Conservation (phyloP, 2,797 vertebrate species). For the Chanos chanos region DNA sequence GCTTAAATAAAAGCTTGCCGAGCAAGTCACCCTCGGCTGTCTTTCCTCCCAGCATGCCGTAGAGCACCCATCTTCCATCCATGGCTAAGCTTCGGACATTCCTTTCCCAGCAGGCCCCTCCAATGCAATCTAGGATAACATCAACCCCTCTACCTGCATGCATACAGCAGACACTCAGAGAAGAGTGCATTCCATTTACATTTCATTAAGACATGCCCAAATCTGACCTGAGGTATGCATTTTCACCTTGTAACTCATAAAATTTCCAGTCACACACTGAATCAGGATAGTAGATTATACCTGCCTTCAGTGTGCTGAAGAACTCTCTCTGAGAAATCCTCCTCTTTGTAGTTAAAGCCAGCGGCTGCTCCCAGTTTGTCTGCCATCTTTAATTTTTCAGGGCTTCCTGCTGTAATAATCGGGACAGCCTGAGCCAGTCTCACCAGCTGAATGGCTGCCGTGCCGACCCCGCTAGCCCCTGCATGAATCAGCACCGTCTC, state of each 20-base stretch:
- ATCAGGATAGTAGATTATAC: no score
- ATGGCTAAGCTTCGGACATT: constrained; percentile 73
- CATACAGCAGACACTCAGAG: no score
- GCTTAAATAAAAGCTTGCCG: constrained; percentile 75
- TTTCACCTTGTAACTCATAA: no score
- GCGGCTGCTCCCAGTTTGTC: constrained; percentile 70
- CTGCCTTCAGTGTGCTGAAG: constrained; percentile 76
- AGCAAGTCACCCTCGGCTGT: constrained; percentile 73
- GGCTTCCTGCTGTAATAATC: constrained; percentile 75
- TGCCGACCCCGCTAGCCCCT: constrained; percentile 79
- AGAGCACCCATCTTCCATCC: constrained; percentile 83
- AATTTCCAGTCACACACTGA: no score
- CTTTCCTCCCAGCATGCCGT: constrained; percentile 76
- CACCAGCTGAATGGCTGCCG: constrained; percentile 80
- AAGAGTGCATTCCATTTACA: no score
- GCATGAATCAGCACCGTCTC: constrained; percentile 79
- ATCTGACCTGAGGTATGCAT: no score
- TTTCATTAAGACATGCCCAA: no score
- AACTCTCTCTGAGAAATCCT: constrained; percentile 71
- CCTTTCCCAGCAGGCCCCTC: constrained; percentile 77
- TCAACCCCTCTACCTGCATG: constrained; percentile 75
- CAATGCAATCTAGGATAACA: constrained; percentile 82
- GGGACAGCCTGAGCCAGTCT: constrained; percentile 73
- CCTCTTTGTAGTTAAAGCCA: constrained; percentile 80
- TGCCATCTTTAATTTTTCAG: constrained; percentile 71